Base-by-base conservation (phyloP, 2,888 invertebrate genomes). In the Acanthosepion esculentum region DNA sequence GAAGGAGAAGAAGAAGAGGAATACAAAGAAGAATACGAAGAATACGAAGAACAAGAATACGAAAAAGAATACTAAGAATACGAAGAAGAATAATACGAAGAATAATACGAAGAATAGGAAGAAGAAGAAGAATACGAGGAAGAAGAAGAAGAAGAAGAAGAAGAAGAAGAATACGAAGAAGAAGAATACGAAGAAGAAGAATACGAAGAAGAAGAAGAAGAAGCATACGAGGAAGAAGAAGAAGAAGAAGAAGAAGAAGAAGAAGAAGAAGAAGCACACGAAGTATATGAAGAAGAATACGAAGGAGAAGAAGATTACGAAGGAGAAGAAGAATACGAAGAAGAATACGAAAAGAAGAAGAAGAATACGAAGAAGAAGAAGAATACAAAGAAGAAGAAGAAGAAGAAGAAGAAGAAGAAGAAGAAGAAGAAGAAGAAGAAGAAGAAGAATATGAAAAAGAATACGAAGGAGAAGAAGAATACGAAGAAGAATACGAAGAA, bases 241-340 rank as follows among this genome's bases (percentile, higher is more conserved):
- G 23, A 96, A 96, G 94, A 96, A 96, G 41, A 95, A 95, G 8
- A 95, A 95, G 4, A 95, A 95, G 10, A 95, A 50, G 95, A 95
- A 91, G 95, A 95, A 55, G 95, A 95, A 53, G 95, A 96, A 91
- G 95, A 95, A n/a, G n/a, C n/a, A n/a, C n/a, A n/a, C n/a, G 95
- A 95, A 5, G 95, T 95, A 8, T 95, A 94, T 10, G 95, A 95
- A 50, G 92, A 94, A 23, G 91, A 92, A 6, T 53, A 94, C 18
- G 91, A 26, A 91, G 95, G 95, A 50, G 95, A 95, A 91, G 95
- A 95, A 55, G 95, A 95, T 48, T 96, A 95, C 41, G 95, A 95
- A 53, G 95, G 96, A 91, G 95, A 95, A n/a, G 95, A 95, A 5
- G 95, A 95, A 8, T 95, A 94, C 10, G 95, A 95, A 50, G 92